These are phyloP conservation scores for Crotalus horridus DNA, from an alignment of 2,113 vertebrate species.

Conservation along the genomic window DNA sequence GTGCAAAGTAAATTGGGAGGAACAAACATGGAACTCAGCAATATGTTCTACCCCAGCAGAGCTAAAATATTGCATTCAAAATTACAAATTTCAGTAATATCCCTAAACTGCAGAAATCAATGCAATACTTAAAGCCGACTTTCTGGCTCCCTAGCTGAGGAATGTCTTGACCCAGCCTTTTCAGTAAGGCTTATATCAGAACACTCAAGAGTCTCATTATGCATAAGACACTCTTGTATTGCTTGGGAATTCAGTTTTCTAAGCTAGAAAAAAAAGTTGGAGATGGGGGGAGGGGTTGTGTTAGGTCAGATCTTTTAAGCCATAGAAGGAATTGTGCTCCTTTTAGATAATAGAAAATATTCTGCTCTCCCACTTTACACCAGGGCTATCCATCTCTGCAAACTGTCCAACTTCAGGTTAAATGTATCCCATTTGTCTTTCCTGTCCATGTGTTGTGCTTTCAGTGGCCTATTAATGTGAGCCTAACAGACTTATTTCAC, in stretches of 20 bases:
- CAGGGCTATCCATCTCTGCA: slow-evolving; percentile 15
- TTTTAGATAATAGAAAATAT: slow-evolving; percentile 13
- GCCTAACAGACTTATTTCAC: slow-evolving; percentile 24
- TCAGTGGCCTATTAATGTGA: slow-evolving; percentile 28
- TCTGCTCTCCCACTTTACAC: slow-evolving; percentile 1
- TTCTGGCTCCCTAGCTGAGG: not conserved
- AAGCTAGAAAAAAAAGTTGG: not conserved
- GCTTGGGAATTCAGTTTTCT: not conserved
- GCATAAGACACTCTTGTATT: not conserved
- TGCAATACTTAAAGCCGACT: not conserved
- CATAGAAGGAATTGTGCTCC: not conserved
- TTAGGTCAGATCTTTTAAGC: not conserved
- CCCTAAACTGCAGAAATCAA: not conserved
- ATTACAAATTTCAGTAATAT: not conserved
- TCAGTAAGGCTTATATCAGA: not conserved
- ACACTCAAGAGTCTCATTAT: not conserved
- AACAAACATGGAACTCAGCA: not conserved
- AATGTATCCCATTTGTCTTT: slow-evolving; percentile 24
- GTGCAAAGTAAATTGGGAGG: not conserved
- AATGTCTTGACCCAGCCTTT: not conserved
- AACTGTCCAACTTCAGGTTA: slow-evolving; percentile 20
- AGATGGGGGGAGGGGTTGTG: not conserved
- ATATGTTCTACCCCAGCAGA: not conserved
- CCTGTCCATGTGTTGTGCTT: slow-evolving; percentile 15
- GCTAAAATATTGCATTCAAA: not conserved